Conservation (phyloP, 2,113 vertebrate genomes). For the Tetrao urogallus region DNA sequence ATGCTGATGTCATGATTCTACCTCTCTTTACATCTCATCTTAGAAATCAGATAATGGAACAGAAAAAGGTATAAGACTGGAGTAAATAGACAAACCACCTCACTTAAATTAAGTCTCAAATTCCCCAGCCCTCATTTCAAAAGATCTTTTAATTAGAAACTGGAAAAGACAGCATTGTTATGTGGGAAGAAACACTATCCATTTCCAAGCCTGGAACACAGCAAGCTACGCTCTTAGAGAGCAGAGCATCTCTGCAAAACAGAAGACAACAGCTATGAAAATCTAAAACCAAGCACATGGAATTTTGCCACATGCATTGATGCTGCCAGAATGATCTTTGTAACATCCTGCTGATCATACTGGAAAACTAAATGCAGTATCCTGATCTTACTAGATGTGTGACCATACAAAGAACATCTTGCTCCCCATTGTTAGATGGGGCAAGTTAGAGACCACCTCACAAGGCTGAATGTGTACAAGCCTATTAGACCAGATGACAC, state of each 20-base stretch:
- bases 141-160: not conserved
- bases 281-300: not conserved
- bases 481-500: too few relatives aligned
- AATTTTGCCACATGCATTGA: not conserved
- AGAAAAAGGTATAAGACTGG: not conserved
- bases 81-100: not conserved
- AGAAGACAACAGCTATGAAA: not conserved
- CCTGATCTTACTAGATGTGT: not conserved
- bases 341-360: not conserved
- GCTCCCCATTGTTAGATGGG: too few relatives aligned
- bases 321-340: not conserved
- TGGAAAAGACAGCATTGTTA: not conserved
- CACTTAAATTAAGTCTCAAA: not conserved
- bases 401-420: not conserved
- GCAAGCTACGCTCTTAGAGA: not conserved
- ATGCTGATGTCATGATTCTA: not conserved
- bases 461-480: too few relatives aligned
- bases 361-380: not conserved
- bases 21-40: not conserved
- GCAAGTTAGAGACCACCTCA: too few relatives aligned
- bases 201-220: not conserved
- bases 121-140: not conserved
- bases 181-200: accelerated
- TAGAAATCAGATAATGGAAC: not conserved
- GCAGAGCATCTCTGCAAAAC: not conserved